Evolutionary conservation across 2,797 vertebrate genomes (phyloP), one percentile per base, ranked within the genome.

Genomic region (Sardinella longiceps): DNA sequence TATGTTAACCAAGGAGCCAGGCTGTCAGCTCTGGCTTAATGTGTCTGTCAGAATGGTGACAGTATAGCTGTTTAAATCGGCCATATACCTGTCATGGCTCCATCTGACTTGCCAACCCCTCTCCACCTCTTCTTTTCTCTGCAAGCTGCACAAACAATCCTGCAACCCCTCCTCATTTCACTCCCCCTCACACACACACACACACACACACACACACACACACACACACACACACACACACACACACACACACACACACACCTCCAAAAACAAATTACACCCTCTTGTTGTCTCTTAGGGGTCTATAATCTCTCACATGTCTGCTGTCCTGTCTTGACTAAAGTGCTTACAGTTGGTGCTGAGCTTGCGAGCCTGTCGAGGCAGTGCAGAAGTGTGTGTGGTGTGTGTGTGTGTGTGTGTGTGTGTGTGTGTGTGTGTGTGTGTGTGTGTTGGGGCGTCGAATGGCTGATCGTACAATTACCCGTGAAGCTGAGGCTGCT

Each of bases 21-120:
- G 48, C 51, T 87, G 83, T 84, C 84, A 84, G 33, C 58, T 83
- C 45, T 81, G 10, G 48, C 37, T 50, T 63, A 56, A 58, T 82
- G 81, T 80, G 43, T 88, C 81, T 84, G 81, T 86, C 60, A 81
- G 83, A 88, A 48, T 58, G 80, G 80, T n/a, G 80, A 58, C 51
- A 43, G 9, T 81, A n/a, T 46, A 25, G 77, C 85, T 63, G 46
- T 87, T 84, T 81, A 82, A 60, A 81, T 87, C 33, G 33, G 15
- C 66, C 14, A 74, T 37, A 74, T 33, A 50, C 48, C 63, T 15
- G 9, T 70, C 63, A 70, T 11, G 12, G 28, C 63, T 9, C 63
- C 28, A 30, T 70, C 63, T 33, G 6, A 15, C 33, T 53, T 11
- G 10, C 63, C 63, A 10, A 12, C 63, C 37, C 30, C 14, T 18